A percentile compares a stretch with the other conserved stretches of the same genome.
Evolutionary conservation across 2,113 vertebrate genomes (phyloP).

Genomic region (Ptyas mucosa): DNA sequence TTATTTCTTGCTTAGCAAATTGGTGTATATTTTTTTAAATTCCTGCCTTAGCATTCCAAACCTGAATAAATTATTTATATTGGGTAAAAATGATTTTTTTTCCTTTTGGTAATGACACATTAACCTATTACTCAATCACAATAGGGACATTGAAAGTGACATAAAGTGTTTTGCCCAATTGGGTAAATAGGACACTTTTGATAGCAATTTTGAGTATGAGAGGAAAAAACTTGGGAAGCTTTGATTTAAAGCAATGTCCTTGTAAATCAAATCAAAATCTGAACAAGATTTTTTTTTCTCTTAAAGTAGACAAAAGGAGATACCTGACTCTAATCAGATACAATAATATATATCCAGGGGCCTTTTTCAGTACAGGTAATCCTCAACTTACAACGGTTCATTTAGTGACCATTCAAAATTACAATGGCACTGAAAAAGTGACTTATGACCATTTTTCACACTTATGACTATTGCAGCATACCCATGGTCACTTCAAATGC

Average conservation of each 20-base stretch:
- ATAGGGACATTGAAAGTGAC: background rate
- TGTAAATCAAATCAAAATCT: background rate
- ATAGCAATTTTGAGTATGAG: background rate
- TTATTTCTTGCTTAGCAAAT: background rate
- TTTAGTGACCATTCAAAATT: background rate
- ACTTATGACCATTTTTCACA: too few relatives aligned
- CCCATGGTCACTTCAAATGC: too few relatives aligned
- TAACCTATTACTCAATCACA: background rate
- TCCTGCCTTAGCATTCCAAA: background rate
- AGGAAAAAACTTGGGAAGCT: background rate
- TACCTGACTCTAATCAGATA: background rate
- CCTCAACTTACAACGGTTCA: background rate
- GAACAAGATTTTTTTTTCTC: background rate
- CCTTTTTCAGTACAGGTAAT: background rate
- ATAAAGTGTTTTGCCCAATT: background rate
- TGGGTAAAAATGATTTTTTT: background rate
- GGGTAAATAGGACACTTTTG: background rate
- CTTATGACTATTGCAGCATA: too few relatives aligned
- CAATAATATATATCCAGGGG: background rate
- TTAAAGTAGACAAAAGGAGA: background rate
- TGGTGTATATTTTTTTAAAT: background rate
- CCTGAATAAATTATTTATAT: background rate
- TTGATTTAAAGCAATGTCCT: background rate
- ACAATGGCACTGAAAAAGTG: background rate
- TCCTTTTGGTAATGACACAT: background rate